Base-by-base conservation (phyloP, 2,113 vertebrate species). In the Sclerurus mexicanus region DNA sequence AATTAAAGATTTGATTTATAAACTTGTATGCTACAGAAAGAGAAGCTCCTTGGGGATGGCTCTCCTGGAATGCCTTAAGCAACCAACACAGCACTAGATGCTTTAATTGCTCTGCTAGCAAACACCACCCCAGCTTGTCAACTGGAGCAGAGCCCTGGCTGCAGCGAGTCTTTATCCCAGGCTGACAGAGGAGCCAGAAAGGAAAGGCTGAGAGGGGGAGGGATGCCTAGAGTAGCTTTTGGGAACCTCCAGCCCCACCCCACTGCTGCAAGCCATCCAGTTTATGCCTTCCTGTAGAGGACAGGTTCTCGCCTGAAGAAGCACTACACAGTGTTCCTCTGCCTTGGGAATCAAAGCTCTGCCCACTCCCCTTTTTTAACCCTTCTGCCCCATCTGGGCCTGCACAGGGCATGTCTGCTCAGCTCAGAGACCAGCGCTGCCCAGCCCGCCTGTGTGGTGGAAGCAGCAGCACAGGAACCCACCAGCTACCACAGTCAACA, bases 311-410 rank as follows among this genome's bases (percentile, higher is more conserved):
- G 25, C 68, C 59, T 50, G 23, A 31, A 31, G 30, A 73, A 14
- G 68, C 16, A 67, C 86, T 12, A 0, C 0, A 0, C 4, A 11
- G 6, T 0, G 2, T 33, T 2, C 3, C 24, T 21, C 58, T 80
- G 63, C 59, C 76, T 20, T 13, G 23, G 21, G 30, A 77, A 4
- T 50, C 24, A 85, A 77, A 78, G 90, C 46, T 37, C 50, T 23
- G 8, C 18, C 47, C 9, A 20, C 3, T 35, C 5, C 24, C 17
- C 16, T 33, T 42, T 80, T 62, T n/a, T 2, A 62, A 64, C n/a
- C 68, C 50, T 86, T 46, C 53, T 44, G 56, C 39, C 66, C 33
- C 40, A 5, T 3, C 1, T 37, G 85, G 59, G 55, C 59, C 62
- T 8, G 2, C 35, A 18, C 16, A 27, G 53, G 3, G 35, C 19